phyloP scores from a whole-genome alignment of 2,888 invertebrate genomes.

The Tanypteryx hageni region DNA sequence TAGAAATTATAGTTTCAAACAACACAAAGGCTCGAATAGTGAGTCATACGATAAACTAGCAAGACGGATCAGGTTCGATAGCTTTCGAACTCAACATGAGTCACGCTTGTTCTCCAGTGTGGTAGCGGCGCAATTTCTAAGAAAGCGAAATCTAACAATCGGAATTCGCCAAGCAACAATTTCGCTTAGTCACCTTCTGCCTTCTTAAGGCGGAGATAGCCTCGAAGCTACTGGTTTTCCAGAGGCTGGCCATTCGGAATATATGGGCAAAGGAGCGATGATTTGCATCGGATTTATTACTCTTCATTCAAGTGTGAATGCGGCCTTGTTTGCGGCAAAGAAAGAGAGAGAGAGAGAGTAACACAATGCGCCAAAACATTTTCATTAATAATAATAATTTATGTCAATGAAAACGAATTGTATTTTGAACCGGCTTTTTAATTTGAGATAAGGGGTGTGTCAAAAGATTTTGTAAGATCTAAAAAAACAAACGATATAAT shows the following conservation, averaged over 20 bases:
- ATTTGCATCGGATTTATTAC: conserved; percentile 19
- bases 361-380: too few relatives aligned
- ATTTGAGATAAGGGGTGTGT: not conserved
- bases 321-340: not conserved
- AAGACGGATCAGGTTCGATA: too few relatives aligned
- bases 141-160: not conserved
- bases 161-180: not conserved
- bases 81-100: not conserved
- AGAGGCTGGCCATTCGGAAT: not conserved
- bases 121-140: not conserved
- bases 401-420: too few relatives aligned
- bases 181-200: conserved; percentile 23
- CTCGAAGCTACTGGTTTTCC: not conserved
- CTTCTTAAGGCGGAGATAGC: not conserved
- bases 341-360: too few relatives aligned
- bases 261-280: not conserved
- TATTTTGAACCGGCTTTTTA: too few relatives aligned
- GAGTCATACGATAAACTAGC: too few relatives aligned
- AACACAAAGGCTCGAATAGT: too few relatives aligned
- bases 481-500: not conserved
- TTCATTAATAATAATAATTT: too few relatives aligned
- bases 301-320: not conserved
- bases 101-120: conserved; percentile 29
- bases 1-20: too few relatives aligned
- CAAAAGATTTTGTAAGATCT: not conserved